A percentile compares a stretch with the other conserved stretches of the same genome.
These are phyloP conservation scores for Moxostoma hubbsi DNA, from an alignment of 2,797 vertebrate species.

Conservation along the genomic window DNA sequence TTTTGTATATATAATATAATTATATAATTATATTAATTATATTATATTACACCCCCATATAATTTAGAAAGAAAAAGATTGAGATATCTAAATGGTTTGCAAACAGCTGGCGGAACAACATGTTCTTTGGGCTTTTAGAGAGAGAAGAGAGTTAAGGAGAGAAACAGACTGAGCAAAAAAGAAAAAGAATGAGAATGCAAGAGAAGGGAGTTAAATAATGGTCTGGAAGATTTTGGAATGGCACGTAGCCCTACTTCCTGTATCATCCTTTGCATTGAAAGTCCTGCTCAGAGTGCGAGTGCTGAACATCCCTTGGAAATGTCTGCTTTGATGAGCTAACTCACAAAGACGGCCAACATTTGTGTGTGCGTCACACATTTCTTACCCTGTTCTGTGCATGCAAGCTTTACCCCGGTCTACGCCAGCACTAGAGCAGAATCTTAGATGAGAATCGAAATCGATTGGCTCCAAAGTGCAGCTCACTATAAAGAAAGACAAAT, in stretches of 20 bases:
- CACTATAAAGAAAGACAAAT: conserved; percentile 57
- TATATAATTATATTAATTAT: no score
- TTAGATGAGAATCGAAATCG: conserved; percentile 36
- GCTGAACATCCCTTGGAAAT: conserved; percentile 31
- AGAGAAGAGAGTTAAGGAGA: conserved; percentile 64
- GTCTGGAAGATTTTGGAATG: conserved; percentile 61
- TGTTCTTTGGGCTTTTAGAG: conserved; percentile 59
- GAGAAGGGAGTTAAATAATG: conserved; percentile 59
- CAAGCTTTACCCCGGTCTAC: conserved; percentile 17
- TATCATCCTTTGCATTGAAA: conserved; percentile 34
- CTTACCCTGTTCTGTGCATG: conserved; percentile 31
- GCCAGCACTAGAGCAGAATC: conserved; percentile 39
- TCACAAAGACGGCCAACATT: conserved; percentile 32
- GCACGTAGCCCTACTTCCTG: conserved; percentile 51
- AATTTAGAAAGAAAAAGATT: no score
- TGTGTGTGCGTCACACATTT: conserved; percentile 28
- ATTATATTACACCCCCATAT: no score
- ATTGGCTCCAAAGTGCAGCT: conserved; percentile 52
- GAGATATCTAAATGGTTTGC: conserved; percentile 1
- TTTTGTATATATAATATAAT: no score
- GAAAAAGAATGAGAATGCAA: conserved; percentile 67
- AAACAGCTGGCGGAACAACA: conserved; percentile 68
- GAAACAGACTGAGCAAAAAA: conserved; percentile 70
- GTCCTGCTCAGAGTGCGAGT: conserved; percentile 38
- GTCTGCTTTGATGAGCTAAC: conserved; percentile 54